These are phyloP conservation scores for Xanthia icteritia DNA, from an alignment of 2,888 invertebrate species.

Conservation along the genomic window DNA sequence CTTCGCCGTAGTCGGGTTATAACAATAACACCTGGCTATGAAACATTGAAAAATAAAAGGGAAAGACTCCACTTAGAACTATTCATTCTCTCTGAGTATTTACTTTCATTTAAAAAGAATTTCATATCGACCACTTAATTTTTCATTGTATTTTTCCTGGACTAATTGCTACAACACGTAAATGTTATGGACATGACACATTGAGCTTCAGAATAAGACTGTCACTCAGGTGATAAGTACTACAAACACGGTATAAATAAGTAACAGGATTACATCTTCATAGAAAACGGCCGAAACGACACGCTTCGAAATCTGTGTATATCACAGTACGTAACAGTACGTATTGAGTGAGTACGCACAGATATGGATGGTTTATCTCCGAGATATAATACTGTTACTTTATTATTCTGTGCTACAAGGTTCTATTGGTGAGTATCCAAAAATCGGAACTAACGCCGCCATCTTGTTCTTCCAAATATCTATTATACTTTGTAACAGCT, in stretches of 20 bases:
- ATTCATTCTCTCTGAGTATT: background rate
- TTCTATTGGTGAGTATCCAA: background rate
- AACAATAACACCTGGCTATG: background rate
- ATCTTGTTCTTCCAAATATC: too few species aligned
- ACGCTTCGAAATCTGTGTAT: too few species aligned
- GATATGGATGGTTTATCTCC: too few species aligned
- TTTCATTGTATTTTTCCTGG: background rate
- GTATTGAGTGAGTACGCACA: too few species aligned
- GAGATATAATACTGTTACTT: too few species aligned
- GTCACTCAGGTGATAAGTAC: background rate
- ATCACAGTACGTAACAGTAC: too few species aligned
- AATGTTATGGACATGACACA: background rate
- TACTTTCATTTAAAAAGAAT: conserved; percentile 1
- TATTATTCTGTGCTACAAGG: background rate
- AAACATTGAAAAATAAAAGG: background rate
- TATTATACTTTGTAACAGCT: too few species aligned
- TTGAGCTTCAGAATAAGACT: background rate
- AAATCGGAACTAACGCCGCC: too few species aligned
- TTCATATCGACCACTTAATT: background rate
- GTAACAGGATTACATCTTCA: too few species aligned
- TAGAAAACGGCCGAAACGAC: too few species aligned
- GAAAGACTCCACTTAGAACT: background rate
- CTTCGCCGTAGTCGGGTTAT: too few species aligned
- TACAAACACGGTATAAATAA: too few species aligned
- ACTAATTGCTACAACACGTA: background rate